Conservation (phyloP, 2,113 vertebrate genomes). For the Thymallus thymallus region DNA sequence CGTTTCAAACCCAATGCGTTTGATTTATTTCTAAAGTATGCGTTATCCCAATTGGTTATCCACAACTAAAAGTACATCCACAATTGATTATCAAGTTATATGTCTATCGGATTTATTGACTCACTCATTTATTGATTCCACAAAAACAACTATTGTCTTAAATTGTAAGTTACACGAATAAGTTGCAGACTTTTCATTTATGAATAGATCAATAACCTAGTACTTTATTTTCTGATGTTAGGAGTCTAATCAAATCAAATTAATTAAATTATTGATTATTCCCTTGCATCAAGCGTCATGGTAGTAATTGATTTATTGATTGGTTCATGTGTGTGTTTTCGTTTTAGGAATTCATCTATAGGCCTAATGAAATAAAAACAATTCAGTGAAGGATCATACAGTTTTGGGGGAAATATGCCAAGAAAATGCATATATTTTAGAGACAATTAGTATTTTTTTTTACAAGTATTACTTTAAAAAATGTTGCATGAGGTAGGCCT, state of each 20-base stretch:
- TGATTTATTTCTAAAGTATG: no score
- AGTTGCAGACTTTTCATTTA: neutral
- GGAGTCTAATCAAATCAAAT: constrained; percentile 39
- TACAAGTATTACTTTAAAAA: neutral
- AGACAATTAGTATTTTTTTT: neutral
- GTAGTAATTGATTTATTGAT: constrained; percentile 67
- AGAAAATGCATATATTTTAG: neutral
- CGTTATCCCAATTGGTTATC: no score
- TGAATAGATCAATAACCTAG: constrained; percentile 12
- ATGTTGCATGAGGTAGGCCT: neutral
- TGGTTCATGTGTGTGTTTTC: constrained; percentile 32
- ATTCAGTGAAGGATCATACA: constrained; percentile 13
- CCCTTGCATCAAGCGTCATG: constrained; percentile 44
- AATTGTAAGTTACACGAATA: neutral
- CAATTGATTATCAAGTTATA: no score
- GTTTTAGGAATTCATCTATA: constrained; percentile 1
- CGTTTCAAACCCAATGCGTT: no score
- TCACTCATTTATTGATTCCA: no score
- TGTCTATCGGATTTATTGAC: no score
- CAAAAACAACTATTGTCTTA: neutral
- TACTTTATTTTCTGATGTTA: constrained; percentile 9
- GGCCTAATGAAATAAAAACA: constrained; percentile 19
- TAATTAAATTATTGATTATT: constrained; percentile 63
- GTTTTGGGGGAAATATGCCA: constrained; percentile 9
- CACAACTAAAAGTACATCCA: no score